phyloP scores from a whole-genome alignment of 2,113 vertebrate species.

The Sinosuthora webbiana region DNA sequence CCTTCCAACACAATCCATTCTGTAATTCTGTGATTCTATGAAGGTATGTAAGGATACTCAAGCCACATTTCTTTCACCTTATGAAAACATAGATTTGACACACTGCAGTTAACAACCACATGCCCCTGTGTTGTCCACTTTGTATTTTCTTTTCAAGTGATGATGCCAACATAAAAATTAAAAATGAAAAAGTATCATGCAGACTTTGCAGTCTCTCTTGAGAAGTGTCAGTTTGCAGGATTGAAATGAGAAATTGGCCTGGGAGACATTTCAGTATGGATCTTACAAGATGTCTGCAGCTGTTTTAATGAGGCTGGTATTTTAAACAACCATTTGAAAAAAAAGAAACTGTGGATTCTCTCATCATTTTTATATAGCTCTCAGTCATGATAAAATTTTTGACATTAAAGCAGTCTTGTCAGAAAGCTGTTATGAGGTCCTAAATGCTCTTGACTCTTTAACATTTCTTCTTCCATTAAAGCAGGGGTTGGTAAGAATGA shows the following conservation, averaged over 20 bases:
- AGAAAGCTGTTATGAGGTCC: not conserved
- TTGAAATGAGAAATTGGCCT: not conserved
- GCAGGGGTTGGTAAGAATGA: not conserved
- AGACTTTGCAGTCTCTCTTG: not conserved
- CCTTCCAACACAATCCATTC: not conserved
- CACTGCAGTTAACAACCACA: not conserved
- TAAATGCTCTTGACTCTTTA: slow-evolving; percentile 14
- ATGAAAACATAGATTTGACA: not conserved
- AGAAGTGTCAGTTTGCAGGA: not conserved
- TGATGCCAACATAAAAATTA: not conserved
- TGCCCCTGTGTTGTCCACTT: not conserved
- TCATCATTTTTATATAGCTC: slow-evolving; percentile 15
- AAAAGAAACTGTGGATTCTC: not conserved
- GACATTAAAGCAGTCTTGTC: slow-evolving; percentile 26
- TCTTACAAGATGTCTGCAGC: not conserved
- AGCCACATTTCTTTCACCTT: not conserved
- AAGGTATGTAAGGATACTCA: not conserved
- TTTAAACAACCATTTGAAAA: not conserved
- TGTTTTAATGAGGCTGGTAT: slow-evolving; percentile 4
- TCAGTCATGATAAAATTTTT: not conserved
- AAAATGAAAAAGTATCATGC: not conserved
- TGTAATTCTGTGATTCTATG: not conserved
- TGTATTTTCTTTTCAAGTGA: not conserved
- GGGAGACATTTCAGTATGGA: not conserved
- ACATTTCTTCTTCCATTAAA: not conserved